These are phyloP conservation scores for Drosophila pachea DNA, from an alignment of 1,140 invertebrate species.

Conservation along the genomic window DNA sequence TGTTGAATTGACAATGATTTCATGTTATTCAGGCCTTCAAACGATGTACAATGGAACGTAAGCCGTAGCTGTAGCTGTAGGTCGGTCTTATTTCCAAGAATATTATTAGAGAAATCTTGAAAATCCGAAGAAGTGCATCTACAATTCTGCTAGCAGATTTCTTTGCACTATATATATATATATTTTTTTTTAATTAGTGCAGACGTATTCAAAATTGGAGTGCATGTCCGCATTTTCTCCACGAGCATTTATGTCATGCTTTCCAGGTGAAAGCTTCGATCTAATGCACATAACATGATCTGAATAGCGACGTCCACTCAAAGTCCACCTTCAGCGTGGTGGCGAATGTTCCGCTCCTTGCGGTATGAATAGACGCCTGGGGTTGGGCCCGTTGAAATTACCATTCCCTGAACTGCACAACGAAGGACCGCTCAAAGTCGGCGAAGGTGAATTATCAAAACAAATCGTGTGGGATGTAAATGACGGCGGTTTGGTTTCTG, in stretches of 20 bases:
- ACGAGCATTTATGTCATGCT: conserved; percentile 33
- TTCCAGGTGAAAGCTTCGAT: conserved; percentile 53
- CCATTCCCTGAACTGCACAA: background rate
- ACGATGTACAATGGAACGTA: conserved; percentile 60
- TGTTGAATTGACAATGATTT: conserved; percentile 43
- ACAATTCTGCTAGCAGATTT: too few species aligned
- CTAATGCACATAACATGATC: conserved; percentile 48
- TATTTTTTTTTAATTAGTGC: too few species aligned
- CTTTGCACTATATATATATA: background rate
- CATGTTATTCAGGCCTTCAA: conserved; percentile 53
- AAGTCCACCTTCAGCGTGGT: background rate
- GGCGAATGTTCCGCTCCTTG: background rate
- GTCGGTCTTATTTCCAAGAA: conserved; percentile 11
- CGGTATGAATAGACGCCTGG: conserved; percentile 14
- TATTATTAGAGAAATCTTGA: conserved; percentile 23
- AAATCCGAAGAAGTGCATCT: background rate
- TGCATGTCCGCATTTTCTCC: background rate
- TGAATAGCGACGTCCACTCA: conserved; percentile 29
- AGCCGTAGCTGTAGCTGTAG: background rate
- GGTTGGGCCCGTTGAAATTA: conserved; percentile 1
- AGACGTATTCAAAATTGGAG: too few species aligned
- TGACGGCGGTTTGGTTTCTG: conserved; percentile 56
- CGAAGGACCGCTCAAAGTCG: conserved; percentile 8
- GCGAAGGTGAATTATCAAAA: conserved; percentile 36
- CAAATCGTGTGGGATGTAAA: conserved; percentile 34